Base-by-base conservation (phyloP, 2,888 invertebrate species). In the Cataglyphis livida region DNA sequence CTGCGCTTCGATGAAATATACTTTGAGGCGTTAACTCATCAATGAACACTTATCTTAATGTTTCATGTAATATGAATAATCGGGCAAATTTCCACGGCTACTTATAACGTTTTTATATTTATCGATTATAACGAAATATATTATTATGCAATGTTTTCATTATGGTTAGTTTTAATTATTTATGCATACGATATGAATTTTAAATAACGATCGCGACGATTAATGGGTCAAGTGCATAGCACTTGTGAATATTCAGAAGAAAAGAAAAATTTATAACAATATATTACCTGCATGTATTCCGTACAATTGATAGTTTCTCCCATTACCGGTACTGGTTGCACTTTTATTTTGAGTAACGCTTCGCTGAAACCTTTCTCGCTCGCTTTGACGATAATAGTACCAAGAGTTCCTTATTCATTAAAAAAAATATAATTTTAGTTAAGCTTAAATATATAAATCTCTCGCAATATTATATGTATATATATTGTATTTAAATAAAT, bases 311-410 rank as follows among this genome's bases (percentile, higher is more conserved):
- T 87, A 68, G 71, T 78, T 28, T 90, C 85, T 3, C 82, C 90
- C 7, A 87, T 85, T 0, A 89, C 71, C 3, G 85, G 87, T 44
- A 92, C 73, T 3, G 93, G 87, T 38, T 88, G 70, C 28, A 94
- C 75, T 86, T 90, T 91, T 21, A 94, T 91, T 84, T 93, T 92
- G 64, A 94, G 84, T 28, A 91, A 85, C n/a, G 94, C 94, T 57
- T 92, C 91, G 38, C 88, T 82, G 64, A 71, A 70, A 38, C 44
- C 68, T 54, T 81, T 87, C 83, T 88, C 87, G 75, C 62, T 90
- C 1, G 92, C 93, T 66, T 87, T 66, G 32, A 93, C 75, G 44
- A 92, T 84, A 57, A 91, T 5, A 51, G 68, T 51, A n/a, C 35
- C 10, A 25, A 66, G 25, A 2, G 15, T 10, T 5, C 35, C 78